Evolutionary conservation across 2,888 invertebrate species (phyloP), one percentile per base, ranked within the genome.

Genomic region (Aproaerema taeniolella): DNA sequence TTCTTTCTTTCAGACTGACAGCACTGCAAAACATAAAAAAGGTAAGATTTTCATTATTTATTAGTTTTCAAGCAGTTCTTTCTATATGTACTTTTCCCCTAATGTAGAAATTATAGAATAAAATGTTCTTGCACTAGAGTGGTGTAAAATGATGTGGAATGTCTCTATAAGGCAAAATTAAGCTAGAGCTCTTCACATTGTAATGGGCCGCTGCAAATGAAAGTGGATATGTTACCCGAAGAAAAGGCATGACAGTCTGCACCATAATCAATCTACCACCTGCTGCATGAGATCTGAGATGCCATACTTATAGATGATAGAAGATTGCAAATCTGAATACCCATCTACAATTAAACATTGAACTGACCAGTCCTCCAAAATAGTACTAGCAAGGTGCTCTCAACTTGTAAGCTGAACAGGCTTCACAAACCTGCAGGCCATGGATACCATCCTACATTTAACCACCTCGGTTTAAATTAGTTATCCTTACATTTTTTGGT

Each of bases 1-100:
- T 38, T 49, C 32, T 48, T 52, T 58, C 49, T 86, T 87, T 53
- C 85, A 88, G 88, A 79, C 86, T 59, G 91, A 91, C 59, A 88
- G 80, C 57, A 87, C 88, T 60, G 70, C 88, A 43, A 89, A 90
- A 67, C 53, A 48, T 42, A 80, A 80, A 50, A 88, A 88, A 68
- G 88, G 89, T 88, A 88, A 89, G 89, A 67, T 7, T 1, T 28
- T 6, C 7, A 2, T n/a, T n/a, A n/a, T n/a, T n/a, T n/a, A n/a
- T n/a, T n/a, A n/a, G n/a, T n/a, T n/a, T n/a, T n/a, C n/a, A n/a
- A n/a, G n/a, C n/a, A n/a, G n/a, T n/a, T n/a, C n/a, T n/a, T n/a
- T n/a, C n/a, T n/a, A n/a, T n/a, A n/a, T n/a, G n/a, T n/a, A n/a
- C n/a, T n/a, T n/a, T n/a, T n/a, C n/a, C n/a, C n/a, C n/a, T n/a